Percentiles rank a stretch among this genome's conserved stretches.
These are phyloP conservation scores for Isichthys henryi DNA, from an alignment of 2,113 vertebrate species.

Conservation along the genomic window DNA sequence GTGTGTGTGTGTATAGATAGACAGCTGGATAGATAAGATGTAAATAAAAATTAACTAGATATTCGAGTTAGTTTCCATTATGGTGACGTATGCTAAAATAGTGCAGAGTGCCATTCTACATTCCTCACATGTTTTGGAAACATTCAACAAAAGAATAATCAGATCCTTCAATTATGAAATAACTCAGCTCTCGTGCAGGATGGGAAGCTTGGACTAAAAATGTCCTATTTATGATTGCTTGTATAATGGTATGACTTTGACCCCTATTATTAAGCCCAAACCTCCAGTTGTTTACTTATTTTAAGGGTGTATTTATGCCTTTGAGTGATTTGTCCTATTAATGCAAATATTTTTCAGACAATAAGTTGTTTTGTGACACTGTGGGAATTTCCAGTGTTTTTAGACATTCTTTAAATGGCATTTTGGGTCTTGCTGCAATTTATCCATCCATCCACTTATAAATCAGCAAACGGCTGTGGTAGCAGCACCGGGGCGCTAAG, in stretches of 20 bases:
- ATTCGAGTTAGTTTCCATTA: background rate
- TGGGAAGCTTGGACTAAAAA: slow-evolving; percentile 33
- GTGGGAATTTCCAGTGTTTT: background rate
- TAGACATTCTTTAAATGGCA: background rate
- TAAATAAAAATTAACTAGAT: background rate
- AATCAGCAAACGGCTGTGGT: background rate
- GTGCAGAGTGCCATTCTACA: slow-evolving; percentile 20
- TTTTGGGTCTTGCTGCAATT: background rate
- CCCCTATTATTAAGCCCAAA: background rate
- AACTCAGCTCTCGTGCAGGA: slow-evolving; percentile 38
- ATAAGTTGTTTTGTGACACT: background rate
- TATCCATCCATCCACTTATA: background rate
- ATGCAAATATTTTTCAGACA: background rate
- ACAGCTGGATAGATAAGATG: background rate
- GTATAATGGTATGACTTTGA: slow-evolving; percentile 10
- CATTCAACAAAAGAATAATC: slow-evolving; percentile 37
- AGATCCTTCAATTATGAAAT: slow-evolving; percentile 36
- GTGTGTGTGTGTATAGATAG: background rate
- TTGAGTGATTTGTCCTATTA: background rate
- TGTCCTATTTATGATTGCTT: slow-evolving; percentile 38
- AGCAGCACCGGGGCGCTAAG: background rate
- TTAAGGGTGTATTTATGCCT: background rate
- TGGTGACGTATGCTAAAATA: background rate
- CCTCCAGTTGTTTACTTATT: background rate
- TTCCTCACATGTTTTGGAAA: slow-evolving; percentile 46